A percentile compares a stretch with the other conserved stretches of the same genome.
Conservation (phyloP, 64 coral and sea anemone genomes). For the Dendronephthya gigantea region DNA sequence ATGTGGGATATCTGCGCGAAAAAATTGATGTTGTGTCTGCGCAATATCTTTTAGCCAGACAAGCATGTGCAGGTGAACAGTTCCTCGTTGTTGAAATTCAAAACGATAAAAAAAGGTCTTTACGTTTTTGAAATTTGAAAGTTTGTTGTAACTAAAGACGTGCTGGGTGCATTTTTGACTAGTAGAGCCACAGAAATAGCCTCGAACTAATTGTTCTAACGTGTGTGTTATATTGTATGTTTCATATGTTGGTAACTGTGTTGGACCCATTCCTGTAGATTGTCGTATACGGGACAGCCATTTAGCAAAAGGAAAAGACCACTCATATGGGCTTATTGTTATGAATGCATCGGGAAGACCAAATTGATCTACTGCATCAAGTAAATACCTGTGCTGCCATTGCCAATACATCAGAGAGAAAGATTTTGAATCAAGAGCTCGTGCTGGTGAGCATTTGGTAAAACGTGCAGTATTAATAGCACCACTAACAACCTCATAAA, state of each 20-base stretch:
- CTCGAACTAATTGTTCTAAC: background rate
- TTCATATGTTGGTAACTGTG: background rate
- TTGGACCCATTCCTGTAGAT: background rate
- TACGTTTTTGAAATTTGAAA: background rate
- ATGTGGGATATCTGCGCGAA: background rate
- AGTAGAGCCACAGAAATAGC: background rate
- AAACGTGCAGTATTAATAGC: background rate
- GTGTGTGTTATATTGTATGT: background rate
- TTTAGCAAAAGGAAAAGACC: background rate
- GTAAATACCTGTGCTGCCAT: background rate
- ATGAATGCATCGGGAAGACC: background rate
- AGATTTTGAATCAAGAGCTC: background rate
- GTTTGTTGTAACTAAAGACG: background rate
- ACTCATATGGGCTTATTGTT: background rate
- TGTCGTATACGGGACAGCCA: background rate
- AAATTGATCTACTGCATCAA: background rate
- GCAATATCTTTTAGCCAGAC: background rate
- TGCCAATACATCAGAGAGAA: background rate
- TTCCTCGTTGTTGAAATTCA: background rate
- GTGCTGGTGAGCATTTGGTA: background rate
- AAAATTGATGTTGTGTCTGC: background rate
- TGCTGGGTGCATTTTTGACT: background rate
- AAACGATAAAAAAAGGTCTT: background rate
- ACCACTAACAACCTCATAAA: background rate
- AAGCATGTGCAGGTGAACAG: background rate